Conservation (phyloP, 2,888 invertebrate species). For the Pyralis farinalis region DNA sequence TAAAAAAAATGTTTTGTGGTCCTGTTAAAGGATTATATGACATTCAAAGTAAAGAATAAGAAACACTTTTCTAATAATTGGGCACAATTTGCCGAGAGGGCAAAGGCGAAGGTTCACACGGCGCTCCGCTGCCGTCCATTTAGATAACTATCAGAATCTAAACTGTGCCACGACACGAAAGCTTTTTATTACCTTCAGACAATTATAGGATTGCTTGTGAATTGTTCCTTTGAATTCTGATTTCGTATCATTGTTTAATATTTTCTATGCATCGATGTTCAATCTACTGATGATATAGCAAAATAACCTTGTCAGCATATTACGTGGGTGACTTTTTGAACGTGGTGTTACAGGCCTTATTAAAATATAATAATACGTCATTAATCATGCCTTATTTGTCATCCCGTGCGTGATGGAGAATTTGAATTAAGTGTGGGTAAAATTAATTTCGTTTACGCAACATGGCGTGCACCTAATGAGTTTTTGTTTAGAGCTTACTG, state of each 20-base stretch:
- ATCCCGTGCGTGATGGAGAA: background rate
- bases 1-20: slow-evolving; percentile 8
- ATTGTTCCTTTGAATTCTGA: slow-evolving; percentile 19
- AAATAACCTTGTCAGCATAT: too few relatives aligned
- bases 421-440: slow-evolving; percentile 5
- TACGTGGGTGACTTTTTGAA: background rate
- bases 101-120: slow-evolving; percentile 64
- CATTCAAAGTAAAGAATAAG: slow-evolving; percentile 25
- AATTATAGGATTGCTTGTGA: slow-evolving; percentile 46
- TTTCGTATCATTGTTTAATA: slow-evolving; percentile 2
- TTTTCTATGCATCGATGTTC: too few relatives aligned
- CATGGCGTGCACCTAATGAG: background rate
- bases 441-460: slow-evolving; percentile 3
- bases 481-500: too few relatives aligned
- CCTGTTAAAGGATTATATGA: slow-evolving; percentile 31
- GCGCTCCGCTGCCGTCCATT: slow-evolving; percentile 48
- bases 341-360: background rate
- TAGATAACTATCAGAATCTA: slow-evolving; percentile 69
- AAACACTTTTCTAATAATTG: slow-evolving; percentile 35
- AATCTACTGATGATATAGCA: too few relatives aligned
- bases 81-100: slow-evolving; percentile 40
- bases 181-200: slow-evolving; percentile 49
- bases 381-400: background rate
- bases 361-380: background rate
- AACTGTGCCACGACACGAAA: slow-evolving; percentile 66